Base-by-base conservation (phyloP, 2,113 vertebrate genomes). In the Trichechus manatus region DNA sequence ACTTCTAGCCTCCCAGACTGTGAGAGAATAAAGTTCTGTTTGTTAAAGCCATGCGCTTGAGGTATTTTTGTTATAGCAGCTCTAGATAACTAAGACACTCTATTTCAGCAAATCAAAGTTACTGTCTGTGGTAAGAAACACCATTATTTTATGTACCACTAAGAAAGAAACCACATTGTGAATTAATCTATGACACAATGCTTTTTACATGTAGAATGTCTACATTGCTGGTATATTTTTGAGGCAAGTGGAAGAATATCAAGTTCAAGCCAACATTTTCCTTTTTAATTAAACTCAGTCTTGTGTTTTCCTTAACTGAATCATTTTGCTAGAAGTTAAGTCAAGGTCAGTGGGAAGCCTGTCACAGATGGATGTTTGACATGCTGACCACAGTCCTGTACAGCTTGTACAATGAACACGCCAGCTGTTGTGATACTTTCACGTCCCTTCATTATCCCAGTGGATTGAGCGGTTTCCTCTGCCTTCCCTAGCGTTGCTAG, bases 361-460 rank as follows among this genome's bases (percentile, higher is more conserved):
- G 36, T 31, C 61, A 29, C 4, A 22, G 10, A 13, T 4, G 29
- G 47, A 29, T 9, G 31, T 14, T 9, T 22, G 19, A 6, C 0
- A 0, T 29, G n/a, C 23, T 66, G 5, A 77, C 3, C 6, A 36
- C 14, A 33, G 33, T 6, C 72, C 33, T 47, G 22, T 14, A 20
- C 39, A 42, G 31, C 7, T 1, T 8, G 44, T 23, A n/a, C 20
- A 0, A 9, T 2, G 0, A 0, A 39, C 70, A 14, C 27, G 17
- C 4, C 1, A 0, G 10, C 88, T 20, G 19, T 77, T 3, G 44
- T 29, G 56, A 1, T 6, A 0, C 56, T 23, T 36, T 25, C 29
- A 20, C 8, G 36, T 39, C 50, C 81, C 59, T 82, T 66, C 74
- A 3, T 20, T 17, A 6, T 5, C 13, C 42, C 1, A 0, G 29